phyloP scores from a whole-genome alignment of 2,888 invertebrate species.

The Scelioninae gen. 1 region DNA sequence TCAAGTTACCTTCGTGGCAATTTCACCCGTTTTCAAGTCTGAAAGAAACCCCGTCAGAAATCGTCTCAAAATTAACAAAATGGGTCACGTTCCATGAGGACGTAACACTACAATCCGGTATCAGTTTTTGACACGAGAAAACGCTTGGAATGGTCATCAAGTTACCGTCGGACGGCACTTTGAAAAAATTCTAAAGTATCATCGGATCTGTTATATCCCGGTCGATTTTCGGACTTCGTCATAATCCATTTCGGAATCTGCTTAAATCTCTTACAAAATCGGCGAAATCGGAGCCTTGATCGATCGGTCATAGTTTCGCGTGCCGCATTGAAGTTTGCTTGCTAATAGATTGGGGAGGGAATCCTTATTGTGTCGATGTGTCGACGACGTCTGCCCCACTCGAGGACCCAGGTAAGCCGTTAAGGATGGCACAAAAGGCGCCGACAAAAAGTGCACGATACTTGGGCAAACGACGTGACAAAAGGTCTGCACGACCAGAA shows the following conservation, averaged over 20 bases:
- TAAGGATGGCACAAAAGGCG: conserved; percentile 63
- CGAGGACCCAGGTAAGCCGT: conserved; percentile 70
- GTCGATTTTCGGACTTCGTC: conserved; percentile 14
- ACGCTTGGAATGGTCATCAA: too few relatives aligned
- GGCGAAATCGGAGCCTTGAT: conserved; percentile 58
- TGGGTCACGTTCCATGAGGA: background rate
- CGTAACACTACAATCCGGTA: too few relatives aligned
- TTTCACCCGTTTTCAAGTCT: too few relatives aligned
- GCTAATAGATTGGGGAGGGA: conserved; percentile 80
- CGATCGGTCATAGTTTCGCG: conserved; percentile 59
- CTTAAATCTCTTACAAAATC: too few relatives aligned
- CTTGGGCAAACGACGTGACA: conserved; percentile 64
- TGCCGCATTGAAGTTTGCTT: conserved; percentile 52
- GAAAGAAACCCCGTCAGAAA: too few relatives aligned
- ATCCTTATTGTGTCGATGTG: conserved; percentile 74
- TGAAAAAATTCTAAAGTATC: too few relatives aligned
- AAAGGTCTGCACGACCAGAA: conserved; percentile 62
- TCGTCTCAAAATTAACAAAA: background rate
- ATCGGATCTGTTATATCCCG: too few relatives aligned
- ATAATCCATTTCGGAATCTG: too few relatives aligned
- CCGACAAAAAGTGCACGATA: conserved; percentile 71
- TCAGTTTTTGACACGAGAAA: conserved; percentile 11
- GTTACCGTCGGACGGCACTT: too few relatives aligned
- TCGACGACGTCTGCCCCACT: conserved; percentile 69
- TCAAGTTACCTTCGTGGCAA: too few relatives aligned